Base-by-base conservation (phyloP, 2,888 invertebrate species). In the Cataglyphis altisquamis region DNA sequence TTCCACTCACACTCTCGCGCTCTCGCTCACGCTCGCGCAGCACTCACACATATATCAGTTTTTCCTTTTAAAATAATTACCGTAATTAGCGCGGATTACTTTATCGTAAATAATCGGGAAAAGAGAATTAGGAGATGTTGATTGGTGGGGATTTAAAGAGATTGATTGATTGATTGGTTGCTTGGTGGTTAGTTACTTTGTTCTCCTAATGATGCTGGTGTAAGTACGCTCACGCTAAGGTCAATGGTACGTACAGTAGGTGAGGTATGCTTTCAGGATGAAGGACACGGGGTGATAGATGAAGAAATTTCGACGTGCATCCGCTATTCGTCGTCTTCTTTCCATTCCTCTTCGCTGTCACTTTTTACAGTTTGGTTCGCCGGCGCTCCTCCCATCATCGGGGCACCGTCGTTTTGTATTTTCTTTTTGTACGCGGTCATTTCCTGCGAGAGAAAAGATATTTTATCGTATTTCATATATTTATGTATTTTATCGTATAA, bases 391-490 rank as follows among this genome's bases (percentile, higher is more conserved):
- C 95, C 96, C 90, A 94, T 95, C 89, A 93, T 93, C 82, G 94
- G 94, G 84, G 95, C 95, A 86, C 94, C 94, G 80, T 94, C 94
- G 18, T 77, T 77, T 93, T 95, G 95, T 88, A 95, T 94, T 91
- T 97, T 97, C 95, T 97, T 97, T 95, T 98, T 98, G 95, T 98
- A 98, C 75, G 97, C 97, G 86, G 97, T 97, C 97, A 97, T 97
- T 96, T 98, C 98, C 98, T 98, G 94, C 3, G 95, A 95, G 86
- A 90, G 89, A 86, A 55, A 83, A 82, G 0, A 0, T 39, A 39
- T 57, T 29, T 48, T 8, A 29, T 41, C 21, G 64, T 36, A 48
- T 36, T 75, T 41, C n/a, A 25, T 25, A 1, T 25, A 25, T 25
- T 25, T 25, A 25, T 25, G 1, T 39, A 39, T 57, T 29, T 48